A percentile compares a stretch with the other conserved stretches of the same genome.
Evolutionary conservation across 2,797 vertebrate genomes (phyloP).

Genomic region (Chiroxiphia lanceolata): DNA sequence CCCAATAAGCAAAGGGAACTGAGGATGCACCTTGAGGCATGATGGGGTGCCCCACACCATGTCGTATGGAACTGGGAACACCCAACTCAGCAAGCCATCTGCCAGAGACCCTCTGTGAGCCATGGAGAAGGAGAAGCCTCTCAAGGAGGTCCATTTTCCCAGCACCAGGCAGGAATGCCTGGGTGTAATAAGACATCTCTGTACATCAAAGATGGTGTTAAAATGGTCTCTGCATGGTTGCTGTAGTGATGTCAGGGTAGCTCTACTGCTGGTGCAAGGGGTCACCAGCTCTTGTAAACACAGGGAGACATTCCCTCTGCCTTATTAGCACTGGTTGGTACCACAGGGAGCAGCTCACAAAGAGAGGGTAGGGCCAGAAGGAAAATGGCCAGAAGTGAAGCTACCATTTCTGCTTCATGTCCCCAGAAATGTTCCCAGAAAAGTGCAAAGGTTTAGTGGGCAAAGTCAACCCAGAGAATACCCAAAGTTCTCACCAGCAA

Average conservation of each 20-base stretch:
- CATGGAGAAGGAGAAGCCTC: not conserved
- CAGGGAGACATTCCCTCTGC: not conserved
- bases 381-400: not conserved
- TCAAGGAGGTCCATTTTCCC: not conserved
- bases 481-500: not conserved
- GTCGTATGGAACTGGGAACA: not conserved
- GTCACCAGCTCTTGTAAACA: not conserved
- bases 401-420: not conserved
- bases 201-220: not conserved
- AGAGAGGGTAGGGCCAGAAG: not conserved
- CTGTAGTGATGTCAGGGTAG: not conserved
- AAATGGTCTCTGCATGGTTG: not conserved
- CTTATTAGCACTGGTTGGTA: not conserved
- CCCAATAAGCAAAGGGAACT: not conserved
- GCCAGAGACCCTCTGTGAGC: not conserved
- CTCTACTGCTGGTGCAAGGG: rapidly evolving
- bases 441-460: not conserved
- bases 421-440: not conserved
- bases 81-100: not conserved
- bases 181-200: not conserved
- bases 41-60: not conserved
- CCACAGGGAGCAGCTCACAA: not conserved
- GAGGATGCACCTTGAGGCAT: not conserved
- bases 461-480: not conserved
- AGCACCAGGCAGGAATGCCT: not conserved